Base-by-base conservation (phyloP, 1,140 invertebrate species). In the Platyscapa corneri region DNA sequence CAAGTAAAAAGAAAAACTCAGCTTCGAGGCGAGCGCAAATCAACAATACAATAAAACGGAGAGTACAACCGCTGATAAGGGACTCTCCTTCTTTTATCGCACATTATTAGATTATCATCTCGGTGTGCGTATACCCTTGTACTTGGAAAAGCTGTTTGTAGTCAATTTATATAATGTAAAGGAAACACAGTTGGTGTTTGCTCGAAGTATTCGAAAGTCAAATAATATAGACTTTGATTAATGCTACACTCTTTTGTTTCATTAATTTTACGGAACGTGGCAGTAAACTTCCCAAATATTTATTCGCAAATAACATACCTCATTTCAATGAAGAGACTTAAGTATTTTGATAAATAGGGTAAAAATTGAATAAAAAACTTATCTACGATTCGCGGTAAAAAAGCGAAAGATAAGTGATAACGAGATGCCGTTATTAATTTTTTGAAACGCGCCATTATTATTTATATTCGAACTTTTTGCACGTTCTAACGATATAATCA, bases 81-180 rank as follows among this genome's bases (percentile, higher is more conserved):
- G 64, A 70, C 64, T 70, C 74, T 60, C 42, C 56, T 60, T 32
- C 56, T 67, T 78, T 72, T 77, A 77, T 79, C 83, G 64, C 64
- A 64, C 42, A 30, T 83, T 76, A 84, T 84, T 72, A 12, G 75
- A 67, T 78, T 77, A 67, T 53, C 60, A 53, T 76, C 16, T 49
- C 39, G 8, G 20, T 42, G 37, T 74, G 23, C 70, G 20, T 65
- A 14, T 67, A 32, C 67, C 10, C 16, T 12, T 27, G 53, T 16
- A 5, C 20, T 74, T 74, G 77, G 56, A 46, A 80, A 67, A 81
- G 30, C 8, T 14, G 16, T 34, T 32, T 42, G 1, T 39, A 49
- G 23, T 60, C 80, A 56, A 82, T 74, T 82, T 72, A 72, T 34
- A 14, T 64, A 39, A 78, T 78, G 34, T 53, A 34, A 42, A n/a